Evolutionary conservation across 2,113 vertebrate species (phyloP).

Genomic region (Megaleporinus macrocephalus): DNA sequence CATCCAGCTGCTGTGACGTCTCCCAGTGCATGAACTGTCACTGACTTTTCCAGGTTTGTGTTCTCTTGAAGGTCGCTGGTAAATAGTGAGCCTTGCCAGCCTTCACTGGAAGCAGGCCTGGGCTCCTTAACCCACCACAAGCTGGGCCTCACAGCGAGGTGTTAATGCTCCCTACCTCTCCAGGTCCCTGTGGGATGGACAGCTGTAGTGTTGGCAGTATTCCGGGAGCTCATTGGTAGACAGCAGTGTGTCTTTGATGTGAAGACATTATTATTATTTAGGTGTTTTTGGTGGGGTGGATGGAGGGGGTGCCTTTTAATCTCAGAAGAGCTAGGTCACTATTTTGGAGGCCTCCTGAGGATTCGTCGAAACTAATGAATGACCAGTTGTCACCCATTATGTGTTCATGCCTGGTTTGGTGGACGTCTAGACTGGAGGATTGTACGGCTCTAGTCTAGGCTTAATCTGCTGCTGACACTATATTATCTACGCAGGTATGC

Average conservation of each 20-base stretch:
- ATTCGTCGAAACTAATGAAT: background rate
- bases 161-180: background rate
- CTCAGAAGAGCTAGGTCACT: background rate
- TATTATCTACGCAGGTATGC: too few relatives aligned
- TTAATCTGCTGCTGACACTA: too few relatives aligned
- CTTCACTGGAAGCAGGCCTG: background rate
- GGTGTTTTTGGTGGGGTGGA: background rate
- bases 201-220: background rate
- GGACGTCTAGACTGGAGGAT: background rate
- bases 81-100: background rate
- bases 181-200: background rate
- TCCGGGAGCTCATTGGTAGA: background rate
- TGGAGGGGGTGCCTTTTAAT: background rate
- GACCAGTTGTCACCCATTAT: background rate
- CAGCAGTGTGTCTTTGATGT: slow-evolving; percentile 3
- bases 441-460: background rate
- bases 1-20: background rate
- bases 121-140: slow-evolving; percentile 3
- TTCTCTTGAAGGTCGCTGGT: background rate
- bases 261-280: background rate
- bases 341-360: background rate
- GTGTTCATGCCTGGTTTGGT: slow-evolving; percentile 8
- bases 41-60: background rate
- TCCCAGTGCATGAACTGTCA: background rate
- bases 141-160: background rate